phyloP scores from a whole-genome alignment of 2,797 vertebrate genomes.

The Onychomys arenicola region DNA sequence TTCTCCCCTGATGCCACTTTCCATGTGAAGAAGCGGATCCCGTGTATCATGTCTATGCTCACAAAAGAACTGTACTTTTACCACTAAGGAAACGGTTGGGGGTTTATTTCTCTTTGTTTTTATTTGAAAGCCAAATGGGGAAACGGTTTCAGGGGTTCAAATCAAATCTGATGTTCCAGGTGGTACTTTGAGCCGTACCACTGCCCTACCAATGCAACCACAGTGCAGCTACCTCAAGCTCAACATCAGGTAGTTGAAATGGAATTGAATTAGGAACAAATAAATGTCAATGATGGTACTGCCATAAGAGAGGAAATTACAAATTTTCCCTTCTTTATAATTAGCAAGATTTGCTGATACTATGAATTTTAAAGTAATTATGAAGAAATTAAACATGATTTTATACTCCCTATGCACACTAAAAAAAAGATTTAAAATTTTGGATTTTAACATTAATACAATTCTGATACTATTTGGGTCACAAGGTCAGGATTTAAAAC shows the following conservation, averaged over 20 bases:
- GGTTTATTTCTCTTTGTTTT: not conserved
- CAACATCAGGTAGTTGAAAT: constrained; percentile 56
- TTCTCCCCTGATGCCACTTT: constrained; percentile 89
- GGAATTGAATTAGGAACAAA: constrained; percentile 41
- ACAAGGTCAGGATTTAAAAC: too few relatives aligned
- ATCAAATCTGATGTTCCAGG: not conserved
- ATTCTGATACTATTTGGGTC: too few relatives aligned
- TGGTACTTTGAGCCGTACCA: not conserved
- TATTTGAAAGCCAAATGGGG: constrained; percentile 37
- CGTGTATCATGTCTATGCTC: constrained; percentile 97
- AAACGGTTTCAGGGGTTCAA: not conserved
- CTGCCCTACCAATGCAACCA: constrained; percentile 26
- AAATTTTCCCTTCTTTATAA: constrained; percentile 43
- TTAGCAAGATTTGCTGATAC: constrained; percentile 23
- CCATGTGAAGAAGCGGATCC: constrained; percentile 96
- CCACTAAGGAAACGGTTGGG: constrained; percentile 80
- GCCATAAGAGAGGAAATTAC: constrained; percentile 35
- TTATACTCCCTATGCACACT: not conserved
- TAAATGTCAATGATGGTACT: not conserved
- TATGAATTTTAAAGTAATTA: constrained; percentile 47
- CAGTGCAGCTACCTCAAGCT: constrained; percentile 66
- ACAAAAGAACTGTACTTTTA: constrained; percentile 97
- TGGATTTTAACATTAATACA: too few relatives aligned
- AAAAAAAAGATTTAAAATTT: too few relatives aligned
- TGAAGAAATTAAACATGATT: not conserved